These are phyloP conservation scores for Epinephelus moara DNA, from an alignment of 2,113 vertebrate genomes.

Conservation along the genomic window DNA sequence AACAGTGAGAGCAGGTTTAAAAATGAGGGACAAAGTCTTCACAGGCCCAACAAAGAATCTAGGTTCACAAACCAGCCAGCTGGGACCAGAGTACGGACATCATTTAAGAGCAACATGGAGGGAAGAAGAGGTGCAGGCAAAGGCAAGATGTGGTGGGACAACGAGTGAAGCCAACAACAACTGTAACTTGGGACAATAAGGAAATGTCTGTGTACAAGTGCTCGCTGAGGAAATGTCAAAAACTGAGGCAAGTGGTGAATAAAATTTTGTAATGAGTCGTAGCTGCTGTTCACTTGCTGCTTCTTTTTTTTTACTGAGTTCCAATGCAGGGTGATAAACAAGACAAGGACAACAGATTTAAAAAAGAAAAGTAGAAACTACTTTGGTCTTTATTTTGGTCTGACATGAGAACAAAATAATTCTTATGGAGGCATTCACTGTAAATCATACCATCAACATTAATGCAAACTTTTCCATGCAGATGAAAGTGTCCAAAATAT, in stretches of 20 bases:
- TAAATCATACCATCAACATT: not conserved
- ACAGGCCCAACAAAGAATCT: not conserved
- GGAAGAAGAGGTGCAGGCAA: conserved; percentile 27
- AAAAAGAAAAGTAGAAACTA: conserved; percentile 26
- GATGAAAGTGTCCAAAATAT: conserved; percentile 27
- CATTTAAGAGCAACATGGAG: conserved; percentile 63
- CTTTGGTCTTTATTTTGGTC: conserved; percentile 71
- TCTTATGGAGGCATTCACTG: not conserved
- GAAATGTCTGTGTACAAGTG: not conserved
- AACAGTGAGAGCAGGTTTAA: conserved; percentile 25
- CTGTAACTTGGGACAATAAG: not conserved
- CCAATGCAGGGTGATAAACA: not conserved
- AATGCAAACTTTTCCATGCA: not conserved
- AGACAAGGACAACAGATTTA: conserved; percentile 5
- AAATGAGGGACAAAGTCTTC: conserved; percentile 6
- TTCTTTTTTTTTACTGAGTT: not conserved
- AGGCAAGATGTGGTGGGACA: conserved; percentile 64
- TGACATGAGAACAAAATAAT: conserved; percentile 30
- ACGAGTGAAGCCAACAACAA: conserved; percentile 44
- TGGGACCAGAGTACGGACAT: conserved; percentile 46
- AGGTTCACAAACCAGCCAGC: conserved; percentile 11
- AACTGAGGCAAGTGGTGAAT: not conserved
- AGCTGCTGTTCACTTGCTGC: not conserved
- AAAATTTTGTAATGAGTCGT: conserved; percentile 17
- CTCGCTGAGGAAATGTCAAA: conserved; percentile 7